These are phyloP conservation scores for Neria commutata DNA, from an alignment of 2,888 invertebrate genomes.

Conservation along the genomic window DNA sequence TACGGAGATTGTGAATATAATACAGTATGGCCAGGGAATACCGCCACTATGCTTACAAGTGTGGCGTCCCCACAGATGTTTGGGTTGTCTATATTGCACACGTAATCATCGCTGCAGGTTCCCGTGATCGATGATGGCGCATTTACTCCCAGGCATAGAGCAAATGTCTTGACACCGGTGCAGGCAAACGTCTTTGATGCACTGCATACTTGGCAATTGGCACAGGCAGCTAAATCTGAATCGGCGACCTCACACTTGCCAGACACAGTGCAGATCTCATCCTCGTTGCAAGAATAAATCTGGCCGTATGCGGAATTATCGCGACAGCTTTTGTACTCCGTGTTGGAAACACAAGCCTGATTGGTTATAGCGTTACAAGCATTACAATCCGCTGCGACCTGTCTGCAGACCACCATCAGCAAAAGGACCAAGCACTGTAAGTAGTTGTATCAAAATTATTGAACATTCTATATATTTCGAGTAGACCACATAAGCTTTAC, in stretches of 20 bases:
- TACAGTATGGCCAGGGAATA: not conserved
- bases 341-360: constrained; percentile 46
- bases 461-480: too few species aligned
- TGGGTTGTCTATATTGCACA: constrained; percentile 40
- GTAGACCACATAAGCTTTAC: too few species aligned
- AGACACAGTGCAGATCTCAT: constrained; percentile 39
- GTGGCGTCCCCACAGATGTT: constrained; percentile 33
- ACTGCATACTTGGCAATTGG: constrained; percentile 46
- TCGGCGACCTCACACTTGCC: constrained; percentile 32
- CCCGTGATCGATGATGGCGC: constrained; percentile 34
- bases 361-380: constrained; percentile 38
- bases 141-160: constrained; percentile 45
- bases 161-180: constrained; percentile 41
- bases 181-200: constrained; percentile 44
- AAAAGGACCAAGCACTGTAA: not conserved
- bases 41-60: not conserved
- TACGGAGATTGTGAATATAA: constrained; percentile 11
- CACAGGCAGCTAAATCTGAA: constrained; percentile 34
- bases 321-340: constrained; percentile 40
- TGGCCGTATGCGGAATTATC: constrained; percentile 33
- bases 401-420: constrained; percentile 15
- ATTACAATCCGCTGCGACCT: constrained; percentile 39
- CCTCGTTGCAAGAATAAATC: constrained; percentile 36
- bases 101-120: constrained; percentile 39
- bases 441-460: too few species aligned